A percentile compares a stretch with the other conserved stretches of the same genome.
Evolutionary conservation across 2,888 invertebrate species (phyloP).

Genomic region (Onchidella celtica): DNA sequence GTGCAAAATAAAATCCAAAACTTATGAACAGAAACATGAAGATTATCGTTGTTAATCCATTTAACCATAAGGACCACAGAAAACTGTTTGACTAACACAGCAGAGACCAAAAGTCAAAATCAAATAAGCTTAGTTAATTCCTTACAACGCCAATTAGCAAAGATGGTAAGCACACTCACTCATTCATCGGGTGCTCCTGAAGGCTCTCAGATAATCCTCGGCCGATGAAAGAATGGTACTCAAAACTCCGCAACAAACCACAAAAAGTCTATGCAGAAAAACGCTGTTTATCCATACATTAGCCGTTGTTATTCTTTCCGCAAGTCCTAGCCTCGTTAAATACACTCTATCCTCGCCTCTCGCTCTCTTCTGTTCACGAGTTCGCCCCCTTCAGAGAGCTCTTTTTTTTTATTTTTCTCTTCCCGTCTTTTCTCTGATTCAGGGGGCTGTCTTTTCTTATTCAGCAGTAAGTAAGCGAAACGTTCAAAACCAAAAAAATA

Average conservation of each 20-base stretch:
- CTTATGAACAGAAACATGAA: too few species aligned
- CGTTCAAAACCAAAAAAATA: too few species aligned
- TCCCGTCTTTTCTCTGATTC: background rate
- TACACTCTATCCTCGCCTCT: background rate
- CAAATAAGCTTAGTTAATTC: too few species aligned
- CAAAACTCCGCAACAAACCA: background rate
- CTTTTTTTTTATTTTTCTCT: background rate
- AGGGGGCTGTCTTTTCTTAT: background rate
- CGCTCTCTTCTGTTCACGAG: background rate
- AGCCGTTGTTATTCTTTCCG: background rate
- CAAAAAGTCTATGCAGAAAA: background rate
- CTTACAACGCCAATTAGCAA: background rate
- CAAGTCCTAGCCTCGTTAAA: background rate
- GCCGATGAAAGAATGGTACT: background rate
- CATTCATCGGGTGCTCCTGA: background rate
- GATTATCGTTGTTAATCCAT: too few species aligned
- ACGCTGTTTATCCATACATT: background rate
- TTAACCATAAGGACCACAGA: too few species aligned
- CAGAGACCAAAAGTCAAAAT: too few species aligned
- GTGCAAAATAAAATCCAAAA: too few species aligned
- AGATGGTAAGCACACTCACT: background rate
- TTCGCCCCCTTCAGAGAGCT: background rate
- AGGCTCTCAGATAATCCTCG: background rate
- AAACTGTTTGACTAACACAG: too few species aligned
- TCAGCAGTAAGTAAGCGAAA: background rate